phyloP scores from a whole-genome alignment of 2,888 invertebrate genomes.

The Hirtodrosophila trivittata region DNA sequence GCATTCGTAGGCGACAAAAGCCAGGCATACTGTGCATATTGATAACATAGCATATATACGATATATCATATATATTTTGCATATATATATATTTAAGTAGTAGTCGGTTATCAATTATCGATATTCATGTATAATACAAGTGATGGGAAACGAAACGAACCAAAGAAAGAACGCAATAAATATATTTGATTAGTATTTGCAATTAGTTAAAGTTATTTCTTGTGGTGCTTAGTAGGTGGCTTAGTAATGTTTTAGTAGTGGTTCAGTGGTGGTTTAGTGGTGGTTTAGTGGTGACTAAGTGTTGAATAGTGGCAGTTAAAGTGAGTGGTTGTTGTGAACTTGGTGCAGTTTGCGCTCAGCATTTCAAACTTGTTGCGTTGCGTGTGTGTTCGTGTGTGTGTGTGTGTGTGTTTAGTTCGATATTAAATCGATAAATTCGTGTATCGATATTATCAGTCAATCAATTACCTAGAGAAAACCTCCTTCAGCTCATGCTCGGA shows the following conservation, averaged over 20 bases:
- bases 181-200: conserved; percentile 63
- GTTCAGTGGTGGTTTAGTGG: conserved; percentile 13
- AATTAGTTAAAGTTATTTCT: conserved; percentile 22
- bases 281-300: conserved; percentile 12
- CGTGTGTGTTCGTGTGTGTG: too few relatives aligned
- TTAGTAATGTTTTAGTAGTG: conserved; percentile 21
- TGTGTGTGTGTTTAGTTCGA: conserved; percentile 6
- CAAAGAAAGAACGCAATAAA: conserved; percentile 72
- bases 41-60: conserved; percentile 53
- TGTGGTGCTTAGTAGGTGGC: conserved; percentile 37
- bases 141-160: conserved; percentile 72
- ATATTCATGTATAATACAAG: conserved; percentile 72
- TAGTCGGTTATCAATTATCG: conserved; percentile 62
- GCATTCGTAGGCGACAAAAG: conserved; percentile 98
- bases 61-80: conserved; percentile 16
- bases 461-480: conserved; percentile 95
- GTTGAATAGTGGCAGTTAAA: conserved; percentile 11
- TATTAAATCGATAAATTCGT: conserved; percentile 3
- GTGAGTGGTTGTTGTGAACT: conserved; percentile 25
- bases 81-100: conserved; percentile 44
- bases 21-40: conserved; percentile 94
- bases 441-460: conserved; percentile 14
- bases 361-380: conserved; percentile 40
- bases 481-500: conserved; percentile 99
- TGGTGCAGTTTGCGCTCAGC: conserved; percentile 48